These are phyloP conservation scores for Noctua comes DNA, from an alignment of 2,888 invertebrate genomes.

Conservation along the genomic window DNA sequence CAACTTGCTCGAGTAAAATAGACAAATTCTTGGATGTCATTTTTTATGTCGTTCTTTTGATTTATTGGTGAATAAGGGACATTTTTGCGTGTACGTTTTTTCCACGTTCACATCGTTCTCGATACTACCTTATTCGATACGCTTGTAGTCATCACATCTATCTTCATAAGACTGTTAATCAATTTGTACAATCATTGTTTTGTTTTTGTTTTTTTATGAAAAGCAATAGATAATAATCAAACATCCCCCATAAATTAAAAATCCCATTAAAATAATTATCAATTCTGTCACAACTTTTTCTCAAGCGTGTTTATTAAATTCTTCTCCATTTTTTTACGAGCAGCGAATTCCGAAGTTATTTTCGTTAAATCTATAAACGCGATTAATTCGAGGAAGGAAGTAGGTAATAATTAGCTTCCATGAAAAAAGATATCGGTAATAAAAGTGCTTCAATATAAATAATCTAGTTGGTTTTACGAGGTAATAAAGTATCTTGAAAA, in stretches of 20 bases:
- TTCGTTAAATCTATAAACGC: constrained; percentile 64
- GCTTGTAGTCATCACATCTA: background rate
- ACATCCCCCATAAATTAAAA: constrained; percentile 44
- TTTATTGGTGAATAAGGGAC: constrained; percentile 28
- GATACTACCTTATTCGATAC: background rate
- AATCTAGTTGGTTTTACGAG: constrained; percentile 73
- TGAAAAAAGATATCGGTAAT: constrained; percentile 71
- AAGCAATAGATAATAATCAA: constrained; percentile 39
- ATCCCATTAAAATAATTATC: constrained; percentile 52
- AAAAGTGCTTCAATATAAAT: constrained; percentile 73
- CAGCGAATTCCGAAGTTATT: constrained; percentile 61
- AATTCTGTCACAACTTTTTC: constrained; percentile 58
- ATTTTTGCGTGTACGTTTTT: constrained; percentile 23
- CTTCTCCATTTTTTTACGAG: constrained; percentile 58
- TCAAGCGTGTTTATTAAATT: constrained; percentile 59
- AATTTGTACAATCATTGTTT: constrained; percentile 9
- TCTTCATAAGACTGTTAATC: background rate
- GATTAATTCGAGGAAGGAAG: constrained; percentile 72
- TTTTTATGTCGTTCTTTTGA: constrained; percentile 42
- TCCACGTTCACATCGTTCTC: background rate
- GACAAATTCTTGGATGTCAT: constrained; percentile 58
- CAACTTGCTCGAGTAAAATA: constrained; percentile 59
- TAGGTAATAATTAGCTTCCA: constrained; percentile 72
- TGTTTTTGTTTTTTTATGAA: background rate
- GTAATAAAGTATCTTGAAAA: constrained; percentile 72